Evolutionary conservation across 2,113 vertebrate species (phyloP).

Genomic region (Euleptes europaea): DNA sequence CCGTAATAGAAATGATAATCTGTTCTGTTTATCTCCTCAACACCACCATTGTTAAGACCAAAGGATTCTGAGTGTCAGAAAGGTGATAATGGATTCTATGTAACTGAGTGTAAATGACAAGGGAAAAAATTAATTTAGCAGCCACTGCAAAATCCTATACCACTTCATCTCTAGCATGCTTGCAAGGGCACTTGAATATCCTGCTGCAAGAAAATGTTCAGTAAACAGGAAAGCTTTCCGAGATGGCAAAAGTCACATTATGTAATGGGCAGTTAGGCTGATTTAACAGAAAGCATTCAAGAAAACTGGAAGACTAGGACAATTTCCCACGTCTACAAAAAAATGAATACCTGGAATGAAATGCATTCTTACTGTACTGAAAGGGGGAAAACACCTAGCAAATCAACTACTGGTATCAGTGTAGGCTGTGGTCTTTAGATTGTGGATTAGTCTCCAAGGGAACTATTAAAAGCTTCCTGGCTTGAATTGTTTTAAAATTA

Average conservation of each 20-base stretch:
- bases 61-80: neutral
- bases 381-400: conserved; percentile 11
- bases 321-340: conserved; percentile 39
- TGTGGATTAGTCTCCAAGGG: conserved; percentile 29
- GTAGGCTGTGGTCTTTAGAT: conserved; percentile 24
- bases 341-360: conserved; percentile 42
- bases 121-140: neutral
- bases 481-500: conserved; percentile 38
- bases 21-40: neutral
- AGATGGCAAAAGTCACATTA: conserved; percentile 30
- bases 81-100: neutral
- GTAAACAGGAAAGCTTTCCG: conserved; percentile 42
- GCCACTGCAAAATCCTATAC: neutral
- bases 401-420: neutral
- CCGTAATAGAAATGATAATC: neutral
- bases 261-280: conserved; percentile 47
- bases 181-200: neutral
- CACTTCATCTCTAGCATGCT: conserved; percentile 4
- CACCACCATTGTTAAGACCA: neutral
- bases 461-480: neutral
- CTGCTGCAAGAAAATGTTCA: conserved; percentile 22
- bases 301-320: conserved; percentile 7
- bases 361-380: conserved; percentile 45
- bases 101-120: neutral
- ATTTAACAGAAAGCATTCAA: conserved; percentile 24